These are phyloP conservation scores for Polyommatus iphigenia DNA, from an alignment of 2,888 invertebrate species.

Conservation along the genomic window DNA sequence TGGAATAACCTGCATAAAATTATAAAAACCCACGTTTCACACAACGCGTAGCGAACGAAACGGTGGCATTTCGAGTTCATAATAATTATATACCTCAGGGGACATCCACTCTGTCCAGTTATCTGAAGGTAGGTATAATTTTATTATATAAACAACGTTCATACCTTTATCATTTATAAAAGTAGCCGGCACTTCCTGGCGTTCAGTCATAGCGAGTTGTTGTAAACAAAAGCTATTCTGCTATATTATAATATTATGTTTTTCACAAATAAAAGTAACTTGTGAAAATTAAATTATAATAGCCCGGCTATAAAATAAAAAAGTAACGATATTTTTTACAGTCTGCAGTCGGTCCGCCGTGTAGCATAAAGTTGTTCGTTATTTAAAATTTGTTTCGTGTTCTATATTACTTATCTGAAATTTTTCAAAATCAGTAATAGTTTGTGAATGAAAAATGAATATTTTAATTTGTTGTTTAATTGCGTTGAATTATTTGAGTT, in stretches of 20 bases:
- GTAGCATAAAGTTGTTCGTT: neutral
- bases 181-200: conserved; percentile 25
- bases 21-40: conserved; percentile 9
- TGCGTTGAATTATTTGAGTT: conserved; percentile 32
- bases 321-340: conserved; percentile 3
- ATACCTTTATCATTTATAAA: conserved; percentile 28
- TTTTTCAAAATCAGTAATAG: neutral
- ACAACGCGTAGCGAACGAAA: neutral
- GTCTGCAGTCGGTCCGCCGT: neutral
- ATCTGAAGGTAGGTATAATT: conserved; percentile 8
- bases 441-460: neutral
- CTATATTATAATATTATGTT: neutral
- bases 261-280: neutral
- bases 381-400: neutral
- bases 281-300: neutral
- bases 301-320: conserved; percentile 8
- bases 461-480: neutral
- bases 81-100: neutral
- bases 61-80: neutral
- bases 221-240: neutral
- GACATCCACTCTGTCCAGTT: conserved; percentile 22
- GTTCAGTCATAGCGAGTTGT: neutral
- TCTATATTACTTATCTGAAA: neutral
- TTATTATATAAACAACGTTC: neutral
- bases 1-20: conserved; percentile 3